phyloP scores from a whole-genome alignment of 2,113 vertebrate species.

The Sapayoa aenigma region DNA sequence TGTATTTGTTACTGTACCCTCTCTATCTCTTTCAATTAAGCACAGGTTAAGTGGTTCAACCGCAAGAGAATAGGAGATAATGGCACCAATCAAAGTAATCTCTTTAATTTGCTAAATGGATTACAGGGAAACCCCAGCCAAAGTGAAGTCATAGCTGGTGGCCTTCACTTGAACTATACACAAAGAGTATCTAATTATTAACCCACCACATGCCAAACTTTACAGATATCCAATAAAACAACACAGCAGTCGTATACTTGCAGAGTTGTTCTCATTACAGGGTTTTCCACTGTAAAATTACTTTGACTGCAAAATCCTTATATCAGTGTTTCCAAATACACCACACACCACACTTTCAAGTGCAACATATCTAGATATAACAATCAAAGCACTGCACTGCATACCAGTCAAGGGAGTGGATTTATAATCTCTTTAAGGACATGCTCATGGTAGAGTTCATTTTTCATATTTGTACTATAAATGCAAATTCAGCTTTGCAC shows the following conservation, averaged over 20 bases:
- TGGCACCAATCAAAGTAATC: constrained; percentile 87
- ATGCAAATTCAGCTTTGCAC: constrained; percentile 74
- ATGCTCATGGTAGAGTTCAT: constrained; percentile 58
- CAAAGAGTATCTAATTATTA: constrained; percentile 82
- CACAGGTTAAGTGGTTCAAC: constrained; percentile 90
- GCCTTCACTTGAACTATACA: constrained; percentile 85
- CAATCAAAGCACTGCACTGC: constrained; percentile 40
- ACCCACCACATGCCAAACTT: constrained; percentile 77
- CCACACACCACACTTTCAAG: constrained; percentile 1
- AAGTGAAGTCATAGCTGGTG: constrained; percentile 85
- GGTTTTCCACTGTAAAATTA: background rate
- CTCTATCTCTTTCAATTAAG: constrained; percentile 90
- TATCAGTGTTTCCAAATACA: background rate
- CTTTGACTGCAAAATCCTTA: constrained; percentile 3
- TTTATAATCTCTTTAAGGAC: constrained; percentile 75
- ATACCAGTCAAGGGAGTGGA: constrained; percentile 60
- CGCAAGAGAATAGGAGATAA: constrained; percentile 86
- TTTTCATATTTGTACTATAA: constrained; percentile 79
- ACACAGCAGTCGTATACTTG: background rate
- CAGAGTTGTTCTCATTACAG: background rate
- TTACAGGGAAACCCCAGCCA: constrained; percentile 86
- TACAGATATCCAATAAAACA: constrained; percentile 19
- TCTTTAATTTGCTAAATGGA: constrained; percentile 90
- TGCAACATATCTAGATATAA: constrained; percentile 34
- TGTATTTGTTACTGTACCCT: constrained; percentile 87